These are phyloP conservation scores for Actinernus sp. DNA, from an alignment of 92 coral and sea anemone genomes.

Conservation along the genomic window DNA sequence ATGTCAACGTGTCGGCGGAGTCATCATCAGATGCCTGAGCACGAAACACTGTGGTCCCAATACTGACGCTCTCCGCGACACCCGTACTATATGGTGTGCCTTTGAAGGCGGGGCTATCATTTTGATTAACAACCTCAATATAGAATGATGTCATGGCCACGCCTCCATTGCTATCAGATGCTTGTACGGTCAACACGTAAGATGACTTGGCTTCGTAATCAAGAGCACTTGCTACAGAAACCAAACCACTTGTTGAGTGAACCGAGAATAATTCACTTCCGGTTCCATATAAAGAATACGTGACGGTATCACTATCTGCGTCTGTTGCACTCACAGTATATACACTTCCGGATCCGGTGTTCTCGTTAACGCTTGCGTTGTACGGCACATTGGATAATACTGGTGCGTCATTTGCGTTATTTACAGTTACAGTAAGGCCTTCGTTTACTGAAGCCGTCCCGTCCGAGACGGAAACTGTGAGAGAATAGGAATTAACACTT, in stretches of 20 bases:
- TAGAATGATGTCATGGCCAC: slow-evolving; percentile 37
- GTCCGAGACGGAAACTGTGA: slow-evolving; percentile 43
- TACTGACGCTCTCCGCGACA: slow-evolving; percentile 33
- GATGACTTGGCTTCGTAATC: slow-evolving; percentile 45
- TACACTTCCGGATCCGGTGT: slow-evolving; percentile 35
- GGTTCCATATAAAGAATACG: slow-evolving; percentile 36
- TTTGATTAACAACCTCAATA: slow-evolving; percentile 56
- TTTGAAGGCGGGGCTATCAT: slow-evolving; percentile 60
- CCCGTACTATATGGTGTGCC: slow-evolving; percentile 60
- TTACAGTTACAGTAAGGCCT: slow-evolving; percentile 16
- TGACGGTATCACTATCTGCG: slow-evolving; percentile 52
- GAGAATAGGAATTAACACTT: slow-evolving; percentile 47
- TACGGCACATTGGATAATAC: slow-evolving; percentile 41
- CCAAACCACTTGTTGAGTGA: slow-evolving; percentile 38
- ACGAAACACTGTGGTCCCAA: slow-evolving; percentile 38
- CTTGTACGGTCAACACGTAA: slow-evolving; percentile 32
- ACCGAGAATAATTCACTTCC: slow-evolving; percentile 45
- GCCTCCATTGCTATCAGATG: slow-evolving; percentile 31
- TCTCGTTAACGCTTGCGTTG: slow-evolving; percentile 40
- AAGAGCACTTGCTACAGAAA: slow-evolving; percentile 26
- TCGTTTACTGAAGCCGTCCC: slow-evolving; percentile 34
- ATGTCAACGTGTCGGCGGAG: slow-evolving; percentile 31
- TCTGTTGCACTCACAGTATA: slow-evolving; percentile 55
- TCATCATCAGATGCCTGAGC: slow-evolving; percentile 57
- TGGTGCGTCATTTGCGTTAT: slow-evolving; percentile 45